Evolutionary conservation across 2,113 vertebrate species (phyloP).

Genomic region (Rhinolophus ferrumequinum): DNA sequence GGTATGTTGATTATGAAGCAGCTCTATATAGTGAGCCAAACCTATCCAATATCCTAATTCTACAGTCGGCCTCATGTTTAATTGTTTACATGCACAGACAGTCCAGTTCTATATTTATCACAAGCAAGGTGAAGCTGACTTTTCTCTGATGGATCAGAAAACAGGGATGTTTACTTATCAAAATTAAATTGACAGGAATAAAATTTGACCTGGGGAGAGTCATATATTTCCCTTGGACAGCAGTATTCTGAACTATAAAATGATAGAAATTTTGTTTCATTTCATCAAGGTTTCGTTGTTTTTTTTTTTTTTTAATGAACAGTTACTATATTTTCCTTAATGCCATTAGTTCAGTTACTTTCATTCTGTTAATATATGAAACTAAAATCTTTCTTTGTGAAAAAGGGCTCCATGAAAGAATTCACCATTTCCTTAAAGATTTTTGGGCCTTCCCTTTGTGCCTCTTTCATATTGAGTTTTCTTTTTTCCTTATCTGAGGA

Average conservation of each 20-base stretch:
- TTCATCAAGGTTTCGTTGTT: not conserved
- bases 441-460: not conserved
- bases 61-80: not conserved
- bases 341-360: not conserved
- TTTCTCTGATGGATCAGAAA: not conserved
- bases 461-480: not conserved
- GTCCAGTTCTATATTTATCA: not conserved
- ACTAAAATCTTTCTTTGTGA: not conserved
- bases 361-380: not conserved
- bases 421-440: not conserved
- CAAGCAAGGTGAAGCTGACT: not conserved
- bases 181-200: slow-evolving; percentile 22
- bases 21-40: not conserved
- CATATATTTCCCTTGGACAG: not conserved
- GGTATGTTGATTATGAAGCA: not conserved
- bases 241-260: not conserved
- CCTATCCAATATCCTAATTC: not conserved
- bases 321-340: not conserved
- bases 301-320: not conserved
- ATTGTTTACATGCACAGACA: not conserved
- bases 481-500: not conserved
- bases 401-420: not conserved
- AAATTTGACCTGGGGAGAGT: not conserved
- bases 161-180: not conserved
- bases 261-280: not conserved